Evolutionary conservation across 1,140 invertebrate species (phyloP), one percentile per base, ranked within the genome.

Genomic region (Drosophila sproati): DNA sequence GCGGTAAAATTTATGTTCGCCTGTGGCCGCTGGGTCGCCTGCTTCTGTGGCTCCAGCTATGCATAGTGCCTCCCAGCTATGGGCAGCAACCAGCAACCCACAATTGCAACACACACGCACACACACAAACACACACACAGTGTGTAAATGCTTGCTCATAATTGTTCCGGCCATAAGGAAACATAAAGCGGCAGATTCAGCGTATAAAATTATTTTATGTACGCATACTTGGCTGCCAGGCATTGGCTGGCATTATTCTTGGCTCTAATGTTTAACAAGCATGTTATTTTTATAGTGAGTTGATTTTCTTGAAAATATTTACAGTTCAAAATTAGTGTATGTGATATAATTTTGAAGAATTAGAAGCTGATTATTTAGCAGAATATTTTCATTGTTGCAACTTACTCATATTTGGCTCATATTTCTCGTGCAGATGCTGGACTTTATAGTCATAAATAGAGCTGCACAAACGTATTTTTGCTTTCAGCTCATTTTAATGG

Each of bases 1-100:
- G 78, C 52, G 62, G 68, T 54, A 64, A 78, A 80, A 85, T 85
- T 78, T 86, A 86, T 86, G 75, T 67, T 47, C 52, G 68, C 75
- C 67, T 61, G 55, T 60, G 73, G 67, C 73, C 55, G 59, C 61
- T 72, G 62, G 57, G 41, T 20, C 47, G 52, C 66, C 54, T 51
- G 62, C 43, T 60, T 50, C 71, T 52, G 41, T 52, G 52, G 10
- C 59, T 62, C 29, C 47, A 28, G 55, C 61, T 64, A 28, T 68
- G 12, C 29, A 48, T 50, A 50, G 5, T 41, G 43, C 12, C 32
- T 6, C 20, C 20, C 20, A 20, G 20, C 20, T 20, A 20, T 20
- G 20, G 20, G 1, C 20, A 20, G 20, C 20, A 20, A 10, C 4
- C 8, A 10, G 39, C 8, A 41, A 4, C 39, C 12, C 8, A 43